These are phyloP conservation scores for Sparidentex hasta DNA, from an alignment of 2,797 vertebrate species.

Conservation along the genomic window DNA sequence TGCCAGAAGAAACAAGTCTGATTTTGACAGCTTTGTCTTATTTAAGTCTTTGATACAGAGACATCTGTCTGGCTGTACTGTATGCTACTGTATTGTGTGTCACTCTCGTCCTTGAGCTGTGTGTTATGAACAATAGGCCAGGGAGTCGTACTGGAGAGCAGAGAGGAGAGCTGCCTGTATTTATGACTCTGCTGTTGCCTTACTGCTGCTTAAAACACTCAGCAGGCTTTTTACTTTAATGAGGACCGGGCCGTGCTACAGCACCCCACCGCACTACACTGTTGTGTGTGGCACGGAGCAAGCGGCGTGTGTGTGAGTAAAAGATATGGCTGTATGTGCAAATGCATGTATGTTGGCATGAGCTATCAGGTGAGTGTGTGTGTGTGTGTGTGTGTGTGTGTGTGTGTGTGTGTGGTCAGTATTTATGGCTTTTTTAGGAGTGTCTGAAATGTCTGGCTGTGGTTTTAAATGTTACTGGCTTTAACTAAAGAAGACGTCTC, in stretches of 20 bases:
- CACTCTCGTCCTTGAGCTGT: conserved; percentile 50
- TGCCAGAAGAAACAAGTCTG: conserved; percentile 4
- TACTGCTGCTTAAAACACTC: conserved; percentile 81
- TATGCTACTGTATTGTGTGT: conserved; percentile 22
- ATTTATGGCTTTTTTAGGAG: conserved; percentile 36
- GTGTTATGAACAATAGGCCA: conserved; percentile 63
- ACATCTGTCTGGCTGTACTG: conserved; percentile 20
- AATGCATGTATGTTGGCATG: conserved; percentile 11
- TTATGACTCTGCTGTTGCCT: conserved; percentile 71
- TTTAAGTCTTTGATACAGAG: conserved; percentile 26
- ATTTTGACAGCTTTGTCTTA: conserved; percentile 27
- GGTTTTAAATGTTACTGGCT: conserved; percentile 58
- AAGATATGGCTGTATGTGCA: conserved; percentile 11
- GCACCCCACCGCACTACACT: conserved; percentile 54
- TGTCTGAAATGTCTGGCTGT: conserved; percentile 59
- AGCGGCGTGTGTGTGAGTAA: conserved; percentile 31
- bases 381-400: conserved; percentile 31
- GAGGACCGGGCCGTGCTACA: conserved; percentile 58
- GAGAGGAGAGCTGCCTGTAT: conserved; percentile 64
- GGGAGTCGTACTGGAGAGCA: conserved; percentile 61
- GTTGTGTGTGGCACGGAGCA: conserved; percentile 25
- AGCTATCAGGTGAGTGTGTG: not conserved
- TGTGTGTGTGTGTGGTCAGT: conserved; percentile 29
- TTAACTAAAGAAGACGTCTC: conserved; percentile 53
- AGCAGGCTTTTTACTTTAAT: conserved; percentile 82